A percentile compares a stretch with the other conserved stretches of the same genome.
Conservation (phyloP, 2,113 vertebrate species). For the Madoqua kirkii region DNA sequence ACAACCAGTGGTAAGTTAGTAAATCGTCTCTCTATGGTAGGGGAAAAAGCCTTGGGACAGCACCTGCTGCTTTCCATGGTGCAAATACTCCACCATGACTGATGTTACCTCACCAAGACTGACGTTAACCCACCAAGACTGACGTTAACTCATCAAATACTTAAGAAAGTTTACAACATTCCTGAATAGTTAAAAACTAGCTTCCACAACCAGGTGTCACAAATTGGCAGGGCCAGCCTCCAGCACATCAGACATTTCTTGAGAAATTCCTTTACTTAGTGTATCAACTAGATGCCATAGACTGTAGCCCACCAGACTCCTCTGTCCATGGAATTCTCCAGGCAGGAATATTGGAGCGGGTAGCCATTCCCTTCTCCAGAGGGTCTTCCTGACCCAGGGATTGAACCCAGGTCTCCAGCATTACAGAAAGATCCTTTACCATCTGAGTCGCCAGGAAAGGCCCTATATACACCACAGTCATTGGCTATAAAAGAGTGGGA, state of each 20-base stretch:
- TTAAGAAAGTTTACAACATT: neutral
- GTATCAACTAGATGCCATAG: neutral
- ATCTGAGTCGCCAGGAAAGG: neutral
- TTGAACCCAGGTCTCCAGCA: neutral
- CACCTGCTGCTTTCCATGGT: neutral
- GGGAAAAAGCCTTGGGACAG: too few relatives aligned
- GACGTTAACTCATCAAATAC: neutral
- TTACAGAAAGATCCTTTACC: neutral
- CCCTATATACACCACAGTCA: neutral
- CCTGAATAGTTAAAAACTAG: neutral
- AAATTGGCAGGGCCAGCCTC: neutral
- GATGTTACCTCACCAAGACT: neutral
- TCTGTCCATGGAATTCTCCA: neutral
- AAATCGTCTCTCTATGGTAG: rapidly evolving
- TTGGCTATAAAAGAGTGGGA: neutral
- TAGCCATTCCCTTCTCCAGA: neutral
- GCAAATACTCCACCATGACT: neutral
- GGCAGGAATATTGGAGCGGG: neutral
- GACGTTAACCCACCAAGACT: too few relatives aligned
- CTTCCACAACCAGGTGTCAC: neutral
- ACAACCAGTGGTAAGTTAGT: neutral
- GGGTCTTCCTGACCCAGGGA: neutral
- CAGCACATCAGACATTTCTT: neutral
- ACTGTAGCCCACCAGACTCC: neutral
- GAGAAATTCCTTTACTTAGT: neutral